Base-by-base conservation (phyloP, 2,113 vertebrate genomes). In the Cryptotis parvus region DNA sequence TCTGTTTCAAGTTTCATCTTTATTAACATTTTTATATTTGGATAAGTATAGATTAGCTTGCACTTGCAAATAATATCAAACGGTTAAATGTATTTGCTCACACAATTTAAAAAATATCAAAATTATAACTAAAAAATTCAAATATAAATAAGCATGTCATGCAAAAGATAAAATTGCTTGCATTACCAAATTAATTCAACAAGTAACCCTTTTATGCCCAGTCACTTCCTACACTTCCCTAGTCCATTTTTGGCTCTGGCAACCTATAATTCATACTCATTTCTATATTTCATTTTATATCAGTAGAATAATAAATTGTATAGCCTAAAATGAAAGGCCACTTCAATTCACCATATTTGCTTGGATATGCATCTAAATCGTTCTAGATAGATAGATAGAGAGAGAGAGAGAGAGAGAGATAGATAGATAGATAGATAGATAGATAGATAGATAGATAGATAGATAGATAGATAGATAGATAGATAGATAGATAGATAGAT, bases 1-100 rank as follows among this genome's bases (percentile, higher is more conserved):
- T 26, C 63, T 29, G 29, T 61, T 76, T 90, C 22, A 70, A 88
- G 55, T 72, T 81, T 85, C 31, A 31, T 91, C 43, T 79, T 74
- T 2, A 73, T 77, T 39, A 63, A 78, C 63, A 16, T 65, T 74
- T 68, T 49, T 65, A 35, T 22, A 74, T 90, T 49, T 68, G 41
- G 16, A 45, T 87, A 74, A 86, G 43, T 7, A 4, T n/a, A 78
- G 3, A 73, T 77, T 77, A 45, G 29, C 31, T 83, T 15, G 0
- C 26, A 39, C 15, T 35, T 68, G 11, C 72, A 49, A 87, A 33
- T 8, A 49, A 61, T 10, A 27, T 1, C 37, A n/a, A 14, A 6
- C 6, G 49, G 4, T 2, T 61, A 16, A 58, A 58, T 24, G 39
- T n/a, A 26, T 24, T 24, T 68, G 1, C 75, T 45, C 43, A 41